These are phyloP conservation scores for Schlechtendalia chinensis DNA, from an alignment of 1,140 invertebrate species.

Conservation along the genomic window DNA sequence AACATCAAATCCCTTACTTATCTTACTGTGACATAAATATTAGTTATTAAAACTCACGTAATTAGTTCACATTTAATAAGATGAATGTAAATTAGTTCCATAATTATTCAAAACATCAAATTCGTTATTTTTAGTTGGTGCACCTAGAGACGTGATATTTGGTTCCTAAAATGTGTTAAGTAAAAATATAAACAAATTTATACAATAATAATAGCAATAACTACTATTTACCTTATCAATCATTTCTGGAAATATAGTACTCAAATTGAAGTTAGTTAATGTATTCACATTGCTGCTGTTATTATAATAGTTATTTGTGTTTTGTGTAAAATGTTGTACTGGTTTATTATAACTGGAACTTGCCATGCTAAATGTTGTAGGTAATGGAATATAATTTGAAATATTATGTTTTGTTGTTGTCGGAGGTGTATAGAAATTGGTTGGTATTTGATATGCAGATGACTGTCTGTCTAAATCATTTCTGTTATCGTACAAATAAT, in stretches of 20 bases:
- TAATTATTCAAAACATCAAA: constrained; percentile 62
- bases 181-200: too few species aligned
- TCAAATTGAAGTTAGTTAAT: constrained; percentile 68
- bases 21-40: background rate
- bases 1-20: background rate
- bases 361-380: constrained; percentile 43
- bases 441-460: constrained; percentile 31
- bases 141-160: constrained; percentile 27
- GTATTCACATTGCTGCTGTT: constrained; percentile 56
- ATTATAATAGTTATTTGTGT: constrained; percentile 42
- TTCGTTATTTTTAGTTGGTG: constrained; percentile 34
- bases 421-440: constrained; percentile 31
- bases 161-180: constrained; percentile 17
- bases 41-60: constrained; percentile 7
- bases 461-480: constrained; percentile 33
- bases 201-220: background rate
- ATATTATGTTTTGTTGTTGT: constrained; percentile 42
- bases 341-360: constrained; percentile 42
- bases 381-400: constrained; percentile 37
- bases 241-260: constrained; percentile 70
- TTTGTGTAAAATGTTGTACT: constrained; percentile 45
- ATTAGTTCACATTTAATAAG: background rate
- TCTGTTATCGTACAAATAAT: constrained; percentile 42
- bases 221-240: constrained; percentile 63
- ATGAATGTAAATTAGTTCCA: constrained; percentile 56